phyloP scores from a whole-genome alignment of 2,888 invertebrate species.

The Brenthis ino region DNA sequence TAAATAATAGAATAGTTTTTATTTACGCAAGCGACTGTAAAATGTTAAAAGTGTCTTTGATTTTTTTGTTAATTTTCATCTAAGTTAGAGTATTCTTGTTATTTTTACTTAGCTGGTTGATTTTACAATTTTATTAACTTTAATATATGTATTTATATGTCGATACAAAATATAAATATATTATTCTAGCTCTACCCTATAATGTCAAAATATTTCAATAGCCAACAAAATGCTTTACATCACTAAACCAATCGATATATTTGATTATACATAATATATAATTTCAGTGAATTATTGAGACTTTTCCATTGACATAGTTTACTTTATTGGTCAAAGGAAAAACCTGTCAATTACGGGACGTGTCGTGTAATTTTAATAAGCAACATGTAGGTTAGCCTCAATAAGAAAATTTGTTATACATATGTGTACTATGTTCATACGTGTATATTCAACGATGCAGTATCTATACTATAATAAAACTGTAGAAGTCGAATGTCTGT shows the following conservation, averaged over 20 bases:
- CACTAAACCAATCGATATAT: conserved; percentile 17
- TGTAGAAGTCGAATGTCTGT: no score
- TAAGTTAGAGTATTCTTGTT: no score
- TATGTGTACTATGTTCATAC: background rate
- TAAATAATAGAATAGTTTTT: no score
- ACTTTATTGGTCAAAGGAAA: conserved; percentile 13
- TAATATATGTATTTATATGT: no score
- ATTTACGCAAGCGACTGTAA: no score
- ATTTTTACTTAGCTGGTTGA: no score
- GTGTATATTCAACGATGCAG: background rate
- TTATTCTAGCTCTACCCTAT: background rate
- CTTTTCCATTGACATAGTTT: conserved; percentile 5
- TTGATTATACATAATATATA: background rate
- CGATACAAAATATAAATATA: no score
- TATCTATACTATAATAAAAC: background rate
- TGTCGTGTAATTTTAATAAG: conserved; percentile 9
- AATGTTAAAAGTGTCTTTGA: no score
- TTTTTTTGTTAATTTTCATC: no score
- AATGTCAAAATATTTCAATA: background rate
- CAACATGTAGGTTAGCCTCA: background rate
- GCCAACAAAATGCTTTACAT: background rate
- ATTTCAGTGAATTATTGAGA: conserved; percentile 21
- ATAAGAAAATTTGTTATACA: background rate
- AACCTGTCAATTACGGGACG: conserved; percentile 13
- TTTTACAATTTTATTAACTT: no score